Conservation (phyloP, 2,888 invertebrate species). For the Melieria crassipennis region DNA sequence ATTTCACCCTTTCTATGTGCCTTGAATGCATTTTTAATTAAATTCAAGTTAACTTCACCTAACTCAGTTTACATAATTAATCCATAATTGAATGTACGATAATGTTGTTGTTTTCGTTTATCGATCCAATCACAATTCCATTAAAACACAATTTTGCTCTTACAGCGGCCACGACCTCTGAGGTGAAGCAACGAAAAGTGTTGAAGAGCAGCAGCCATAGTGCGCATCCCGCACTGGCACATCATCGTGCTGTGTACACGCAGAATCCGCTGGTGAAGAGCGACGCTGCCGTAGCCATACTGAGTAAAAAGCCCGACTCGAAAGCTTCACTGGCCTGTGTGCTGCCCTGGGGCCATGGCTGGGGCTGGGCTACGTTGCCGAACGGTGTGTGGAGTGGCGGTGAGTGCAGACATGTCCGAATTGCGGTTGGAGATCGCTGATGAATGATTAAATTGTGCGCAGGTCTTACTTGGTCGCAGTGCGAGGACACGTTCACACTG, state of each 20-base stretch:
- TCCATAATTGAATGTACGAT: neutral
- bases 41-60: neutral
- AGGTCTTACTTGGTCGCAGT: constrained; percentile 75
- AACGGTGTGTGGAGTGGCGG: constrained; percentile 75
- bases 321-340: constrained; percentile 64
- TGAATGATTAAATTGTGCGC: constrained; percentile 32
- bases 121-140: too few relatives aligned
- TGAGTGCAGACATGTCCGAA: constrained; percentile 57
- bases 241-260: constrained; percentile 50
- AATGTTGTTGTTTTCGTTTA: neutral
- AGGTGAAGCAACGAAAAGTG: constrained; percentile 65
- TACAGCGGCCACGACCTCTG: constrained; percentile 69
- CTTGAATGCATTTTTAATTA: too few relatives aligned
- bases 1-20: too few relatives aligned
- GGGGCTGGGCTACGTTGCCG: constrained; percentile 78
- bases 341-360: constrained; percentile 76
- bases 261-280: constrained; percentile 64
- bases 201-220: constrained; percentile 46
- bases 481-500: constrained; percentile 74
- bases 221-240: constrained; percentile 50
- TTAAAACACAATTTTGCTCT: too few relatives aligned
- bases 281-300: constrained; percentile 64
- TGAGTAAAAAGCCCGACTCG: constrained; percentile 65
- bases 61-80: neutral
- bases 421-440: neutral